phyloP scores from a whole-genome alignment of 1,140 invertebrate genomes.

The Lepidurus apus region DNA sequence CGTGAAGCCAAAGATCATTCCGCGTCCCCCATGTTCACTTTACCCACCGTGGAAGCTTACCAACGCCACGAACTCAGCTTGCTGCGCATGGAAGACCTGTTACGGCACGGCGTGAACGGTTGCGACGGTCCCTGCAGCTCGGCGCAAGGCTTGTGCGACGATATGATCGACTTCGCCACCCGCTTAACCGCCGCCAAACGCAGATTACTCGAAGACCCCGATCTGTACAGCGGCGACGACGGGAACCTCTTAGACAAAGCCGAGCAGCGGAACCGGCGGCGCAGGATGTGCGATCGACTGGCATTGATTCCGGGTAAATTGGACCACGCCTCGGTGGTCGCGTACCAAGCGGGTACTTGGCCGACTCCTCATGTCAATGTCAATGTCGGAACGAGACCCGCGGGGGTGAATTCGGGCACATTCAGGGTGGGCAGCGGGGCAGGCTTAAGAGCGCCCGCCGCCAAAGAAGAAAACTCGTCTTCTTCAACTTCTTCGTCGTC shows the following conservation, averaged over 20 bases:
- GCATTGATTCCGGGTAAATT: conserved; percentile 81
- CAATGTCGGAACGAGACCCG: background rate
- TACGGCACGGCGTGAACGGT: conserved; percentile 58
- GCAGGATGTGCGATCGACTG: conserved; percentile 64
- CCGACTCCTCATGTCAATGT: background rate
- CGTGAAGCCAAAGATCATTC: conserved; percentile 31
- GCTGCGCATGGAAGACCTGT: conserved; percentile 72
- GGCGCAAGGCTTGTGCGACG: conserved; percentile 62
- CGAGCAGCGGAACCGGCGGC: conserved; percentile 60
- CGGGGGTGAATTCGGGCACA: background rate
- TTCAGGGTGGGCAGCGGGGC: background rate
- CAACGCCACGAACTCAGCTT: conserved; percentile 74
- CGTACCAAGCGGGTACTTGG: conserved; percentile 61
- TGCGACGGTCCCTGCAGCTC: conserved; percentile 54
- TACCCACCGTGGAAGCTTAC: conserved; percentile 70
- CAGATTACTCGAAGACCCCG: conserved; percentile 72
- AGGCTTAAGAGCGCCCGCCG: background rate
- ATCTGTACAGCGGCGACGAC: conserved; percentile 63
- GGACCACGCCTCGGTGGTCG: conserved; percentile 83
- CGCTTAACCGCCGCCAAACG: conserved; percentile 56
- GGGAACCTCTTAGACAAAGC: conserved; percentile 46
- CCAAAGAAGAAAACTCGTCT: background rate
- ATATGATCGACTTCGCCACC: conserved; percentile 70
- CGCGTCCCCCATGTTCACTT: conserved; percentile 43
- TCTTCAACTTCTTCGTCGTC: background rate